Evolutionary conservation across 2,888 invertebrate species (phyloP).

Genomic region (Microctonus brassicae): DNA sequence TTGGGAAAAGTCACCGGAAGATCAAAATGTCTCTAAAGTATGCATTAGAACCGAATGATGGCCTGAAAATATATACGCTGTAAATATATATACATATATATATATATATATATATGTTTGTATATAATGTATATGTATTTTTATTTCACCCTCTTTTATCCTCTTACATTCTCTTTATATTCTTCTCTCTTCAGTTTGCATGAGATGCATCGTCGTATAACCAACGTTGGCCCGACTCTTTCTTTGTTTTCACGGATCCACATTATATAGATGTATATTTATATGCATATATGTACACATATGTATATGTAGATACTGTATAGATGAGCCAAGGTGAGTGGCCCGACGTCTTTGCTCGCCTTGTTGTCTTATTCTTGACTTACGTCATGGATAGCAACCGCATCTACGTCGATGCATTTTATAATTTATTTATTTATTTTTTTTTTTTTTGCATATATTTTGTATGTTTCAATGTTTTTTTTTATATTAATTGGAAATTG

Average conservation of each 20-base stretch:
- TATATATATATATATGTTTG: no score
- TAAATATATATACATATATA: no score
- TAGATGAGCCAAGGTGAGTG: conserved; percentile 35
- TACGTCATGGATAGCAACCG: conserved; percentile 34
- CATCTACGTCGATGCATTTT: conserved; percentile 2
- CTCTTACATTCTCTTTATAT: neutral
- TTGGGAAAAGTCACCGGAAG: no score
- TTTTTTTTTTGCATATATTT: neutral
- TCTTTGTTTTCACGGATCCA: conserved; percentile 33
- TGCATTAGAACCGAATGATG: no score
- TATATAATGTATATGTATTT: conserved; percentile 13
- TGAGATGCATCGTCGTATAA: neutral
- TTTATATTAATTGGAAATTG: neutral
- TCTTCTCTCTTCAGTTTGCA: neutral
- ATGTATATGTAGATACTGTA: neutral
- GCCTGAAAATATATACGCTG: no score
- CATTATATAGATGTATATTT: neutral
- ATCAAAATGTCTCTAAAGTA: no score
- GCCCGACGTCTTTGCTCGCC: conserved; percentile 43
- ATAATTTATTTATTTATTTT: neutral
- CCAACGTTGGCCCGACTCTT: conserved; percentile 15
- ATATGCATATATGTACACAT: no score
- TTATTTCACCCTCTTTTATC: conserved; percentile 7
- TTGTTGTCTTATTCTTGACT: conserved; percentile 39
- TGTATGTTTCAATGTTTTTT: neutral